phyloP scores from a whole-genome alignment of 1,140 invertebrate genomes.

The Rhyzopertha dominica region DNA sequence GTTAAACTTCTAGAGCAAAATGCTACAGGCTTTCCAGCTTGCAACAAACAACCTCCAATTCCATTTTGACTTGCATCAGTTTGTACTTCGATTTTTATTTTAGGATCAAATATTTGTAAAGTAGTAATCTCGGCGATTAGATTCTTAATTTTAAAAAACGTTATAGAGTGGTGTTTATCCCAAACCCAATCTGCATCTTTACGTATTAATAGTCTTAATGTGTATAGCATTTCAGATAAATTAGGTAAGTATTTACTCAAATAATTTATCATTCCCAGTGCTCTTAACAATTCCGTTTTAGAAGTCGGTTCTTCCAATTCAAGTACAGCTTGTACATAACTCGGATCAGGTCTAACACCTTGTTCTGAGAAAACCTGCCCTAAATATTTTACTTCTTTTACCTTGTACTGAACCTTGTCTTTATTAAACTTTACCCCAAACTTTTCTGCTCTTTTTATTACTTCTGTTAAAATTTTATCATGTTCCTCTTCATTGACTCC shows the following conservation, averaged over 20 bases:
- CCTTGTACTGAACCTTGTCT: constrained; percentile 21
- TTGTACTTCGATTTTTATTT: constrained; percentile 10
- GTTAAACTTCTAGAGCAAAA: constrained; percentile 16
- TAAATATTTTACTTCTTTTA: constrained; percentile 32
- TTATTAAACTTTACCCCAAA: constrained; percentile 20
- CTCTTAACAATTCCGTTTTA: constrained; percentile 26
- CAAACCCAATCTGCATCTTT: constrained; percentile 11
- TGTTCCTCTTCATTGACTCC: constrained; percentile 16
- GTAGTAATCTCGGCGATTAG: constrained; percentile 8
- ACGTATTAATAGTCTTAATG: constrained; percentile 13
- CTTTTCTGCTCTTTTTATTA: constrained; percentile 14
- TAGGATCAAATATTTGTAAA: constrained; percentile 12
- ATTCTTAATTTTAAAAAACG: constrained; percentile 8
- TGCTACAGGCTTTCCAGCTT: constrained; percentile 23
- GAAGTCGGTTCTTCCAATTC: constrained; percentile 17
- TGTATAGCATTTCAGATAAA: constrained; percentile 12
- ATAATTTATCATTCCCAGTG: constrained; percentile 24
- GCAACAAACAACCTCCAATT: constrained; percentile 16
- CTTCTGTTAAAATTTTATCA: constrained; percentile 12
- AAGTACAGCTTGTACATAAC: constrained; percentile 17
- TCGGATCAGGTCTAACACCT: constrained; percentile 17
- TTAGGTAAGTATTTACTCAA: constrained; percentile 18
- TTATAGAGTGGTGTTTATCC: neutral
- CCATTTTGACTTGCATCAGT: constrained; percentile 20
- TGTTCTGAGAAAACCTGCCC: constrained; percentile 19